Conservation (phyloP, 2,888 invertebrate species). For the Cataglyphis cursor region DNA sequence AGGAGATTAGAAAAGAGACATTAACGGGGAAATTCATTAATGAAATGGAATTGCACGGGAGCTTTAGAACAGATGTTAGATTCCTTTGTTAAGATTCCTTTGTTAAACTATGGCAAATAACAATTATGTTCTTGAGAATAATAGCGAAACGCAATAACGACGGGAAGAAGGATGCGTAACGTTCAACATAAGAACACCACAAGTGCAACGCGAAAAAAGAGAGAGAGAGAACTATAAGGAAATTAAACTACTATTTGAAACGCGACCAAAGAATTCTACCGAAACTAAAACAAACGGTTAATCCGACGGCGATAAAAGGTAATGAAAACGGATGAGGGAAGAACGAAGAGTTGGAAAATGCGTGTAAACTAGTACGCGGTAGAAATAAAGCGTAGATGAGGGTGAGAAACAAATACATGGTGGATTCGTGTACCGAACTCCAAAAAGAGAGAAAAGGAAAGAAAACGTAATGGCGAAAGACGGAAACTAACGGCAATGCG, state of each 20-base stretch:
- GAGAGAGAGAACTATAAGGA: constrained; percentile 5
- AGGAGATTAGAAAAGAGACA: not conserved
- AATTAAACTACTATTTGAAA: constrained; percentile 30
- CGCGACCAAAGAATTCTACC: constrained; percentile 35
- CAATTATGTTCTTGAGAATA: constrained; percentile 11
- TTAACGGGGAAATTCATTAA: constrained; percentile 16
- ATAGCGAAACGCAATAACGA: constrained; percentile 3
- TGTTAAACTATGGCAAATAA: not conserved
- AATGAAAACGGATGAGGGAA: constrained; percentile 28
- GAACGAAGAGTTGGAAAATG: constrained; percentile 13
- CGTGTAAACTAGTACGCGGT: constrained; percentile 31
- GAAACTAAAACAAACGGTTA: constrained; percentile 28
- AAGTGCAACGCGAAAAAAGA: not conserved
- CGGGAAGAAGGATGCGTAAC: not conserved
- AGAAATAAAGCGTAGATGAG: constrained; percentile 5
- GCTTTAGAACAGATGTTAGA: too few relatives aligned
- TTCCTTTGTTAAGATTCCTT: not conserved
- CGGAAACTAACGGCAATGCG: constrained; percentile 37
- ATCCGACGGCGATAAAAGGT: constrained; percentile 41
- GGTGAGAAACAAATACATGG: not conserved
- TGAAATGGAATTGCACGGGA: not conserved
- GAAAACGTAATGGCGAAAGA: constrained; percentile 18
- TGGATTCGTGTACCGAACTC: not conserved
- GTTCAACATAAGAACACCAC: not conserved
- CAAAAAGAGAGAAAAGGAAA: constrained; percentile 2